Evolutionary conservation across 2,113 vertebrate species (phyloP), one percentile per base, ranked within the genome.

Genomic region (Euleptes europaea): DNA sequence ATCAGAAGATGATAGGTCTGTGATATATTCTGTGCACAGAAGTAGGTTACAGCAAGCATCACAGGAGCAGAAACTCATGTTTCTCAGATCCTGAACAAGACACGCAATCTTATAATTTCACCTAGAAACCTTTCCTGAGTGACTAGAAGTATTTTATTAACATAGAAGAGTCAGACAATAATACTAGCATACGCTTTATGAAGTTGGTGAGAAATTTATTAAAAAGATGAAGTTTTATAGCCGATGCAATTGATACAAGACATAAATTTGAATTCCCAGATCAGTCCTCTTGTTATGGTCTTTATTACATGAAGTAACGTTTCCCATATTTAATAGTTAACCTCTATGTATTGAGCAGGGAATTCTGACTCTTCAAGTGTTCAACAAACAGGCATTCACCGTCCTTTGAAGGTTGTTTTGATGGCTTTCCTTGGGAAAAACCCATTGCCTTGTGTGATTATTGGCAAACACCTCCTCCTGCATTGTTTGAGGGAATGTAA

Each of bases 181-280:
- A 88, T 90, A 94, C 95, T 96, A 95, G 96, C 95, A 91, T 75
- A 88, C 90, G 51, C 93, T 96, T 96, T 95, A 96, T 92, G 95
- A 94, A 94, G 94, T 93, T 94, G 91, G 94, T 31, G 54, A 92
- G 91, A 93, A 93, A 82, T 88, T 91, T 94, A 92, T 91, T 91
- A 92, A 91, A 91, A 88, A 91, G 91, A 92, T 93, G 84, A 91
- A 86, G 26, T 93, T 96, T 95, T 93, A 94, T 80, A 90, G 93
- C 84, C 19, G 54, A 70, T 71, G 84, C 88, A 91, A 88, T 91
- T 91, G 92, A 92, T 88, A 84, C 91, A 85, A 44, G 63, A 23
- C 89, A 86, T 95, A 95, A 95, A 95, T 90, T 84, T 78, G 79
- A 91, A 91, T 85, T 94, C 93, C 90, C 91, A 90, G 86, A 69